These are phyloP conservation scores for Amphiprion percula DNA, from an alignment of 2,113 vertebrate species.

Conservation along the genomic window DNA sequence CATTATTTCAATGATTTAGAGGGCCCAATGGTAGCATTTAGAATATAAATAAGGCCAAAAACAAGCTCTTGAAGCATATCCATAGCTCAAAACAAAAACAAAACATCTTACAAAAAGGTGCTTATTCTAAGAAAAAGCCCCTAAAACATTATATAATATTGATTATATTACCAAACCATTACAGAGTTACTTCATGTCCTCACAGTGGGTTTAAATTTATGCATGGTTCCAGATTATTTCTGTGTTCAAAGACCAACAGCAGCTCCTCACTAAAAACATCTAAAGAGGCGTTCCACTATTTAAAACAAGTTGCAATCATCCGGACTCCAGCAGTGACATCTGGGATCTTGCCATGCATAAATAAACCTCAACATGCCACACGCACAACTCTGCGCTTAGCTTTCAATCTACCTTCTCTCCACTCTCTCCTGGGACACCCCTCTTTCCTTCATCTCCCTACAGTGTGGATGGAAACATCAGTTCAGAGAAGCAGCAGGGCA, in stretches of 20 bases:
- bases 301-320: slow-evolving; percentile 3
- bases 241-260: slow-evolving; percentile 8
- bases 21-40: no score
- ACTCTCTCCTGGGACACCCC: slow-evolving; percentile 58
- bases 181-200: not conserved
- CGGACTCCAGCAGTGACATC: not conserved
- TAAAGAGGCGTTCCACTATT: not conserved
- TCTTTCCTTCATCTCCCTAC: slow-evolving; percentile 71
- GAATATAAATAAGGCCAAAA: no score
- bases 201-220: not conserved
- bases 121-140: not conserved
- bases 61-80: no score
- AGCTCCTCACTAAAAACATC: not conserved
- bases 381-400: slow-evolving; percentile 16
- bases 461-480: slow-evolving; percentile 50
- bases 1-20: no score
- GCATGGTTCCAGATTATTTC: not conserved
- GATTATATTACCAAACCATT: not conserved
- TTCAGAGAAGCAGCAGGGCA: slow-evolving; percentile 18
- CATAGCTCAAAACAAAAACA: not conserved
- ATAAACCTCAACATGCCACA: slow-evolving; percentile 31
- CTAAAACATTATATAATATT: not conserved
- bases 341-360: slow-evolving; percentile 28
- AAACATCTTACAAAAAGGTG: no score
- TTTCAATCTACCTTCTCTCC: slow-evolving; percentile 66